A percentile compares a stretch with the other conserved stretches of the same genome.
These are phyloP conservation scores for Trinorchestia longiramus DNA, from an alignment of 1,140 invertebrate species.

Conservation along the genomic window DNA sequence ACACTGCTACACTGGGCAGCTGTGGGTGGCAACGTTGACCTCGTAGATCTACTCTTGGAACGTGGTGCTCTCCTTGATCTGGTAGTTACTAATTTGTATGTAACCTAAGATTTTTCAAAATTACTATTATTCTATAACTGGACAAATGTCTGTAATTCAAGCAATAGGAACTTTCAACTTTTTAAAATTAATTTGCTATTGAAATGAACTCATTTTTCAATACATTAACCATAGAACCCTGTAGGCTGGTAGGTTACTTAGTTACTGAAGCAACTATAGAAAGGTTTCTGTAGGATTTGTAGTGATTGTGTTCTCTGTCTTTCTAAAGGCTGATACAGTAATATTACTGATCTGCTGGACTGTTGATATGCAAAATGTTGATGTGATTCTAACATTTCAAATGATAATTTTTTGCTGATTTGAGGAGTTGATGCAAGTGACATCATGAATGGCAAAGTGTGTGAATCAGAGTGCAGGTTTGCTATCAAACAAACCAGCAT, in stretches of 20 bases:
- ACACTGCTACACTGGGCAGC: conserved; percentile 51
- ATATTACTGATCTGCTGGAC: not conserved
- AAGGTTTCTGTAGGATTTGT: too few relatives aligned
- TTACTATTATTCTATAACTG: not conserved
- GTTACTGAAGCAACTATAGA: too few relatives aligned
- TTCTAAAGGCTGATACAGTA: not conserved
- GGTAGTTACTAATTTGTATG: not conserved
- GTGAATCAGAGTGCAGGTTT: too few relatives aligned
- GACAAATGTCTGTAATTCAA: not conserved
- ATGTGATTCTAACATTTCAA: not conserved
- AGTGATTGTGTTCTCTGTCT: too few relatives aligned
- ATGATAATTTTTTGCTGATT: not conserved
- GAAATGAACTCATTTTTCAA: not conserved
- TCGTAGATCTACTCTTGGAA: not conserved
- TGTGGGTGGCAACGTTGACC: conserved; percentile 9
- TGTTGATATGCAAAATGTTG: not conserved
- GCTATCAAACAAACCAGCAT: too few relatives aligned
- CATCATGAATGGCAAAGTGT: not conserved
- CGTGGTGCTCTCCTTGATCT: not conserved
- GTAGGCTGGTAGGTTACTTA: too few relatives aligned
- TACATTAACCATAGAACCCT: not conserved
- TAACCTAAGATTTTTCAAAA: not conserved
- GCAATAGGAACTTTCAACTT: not conserved
- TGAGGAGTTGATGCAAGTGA: not conserved
- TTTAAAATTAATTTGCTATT: not conserved